Evolutionary conservation across 2,797 vertebrate species (phyloP), one percentile per base, ranked within the genome.

Genomic region (Eidolon dupreanum): DNA sequence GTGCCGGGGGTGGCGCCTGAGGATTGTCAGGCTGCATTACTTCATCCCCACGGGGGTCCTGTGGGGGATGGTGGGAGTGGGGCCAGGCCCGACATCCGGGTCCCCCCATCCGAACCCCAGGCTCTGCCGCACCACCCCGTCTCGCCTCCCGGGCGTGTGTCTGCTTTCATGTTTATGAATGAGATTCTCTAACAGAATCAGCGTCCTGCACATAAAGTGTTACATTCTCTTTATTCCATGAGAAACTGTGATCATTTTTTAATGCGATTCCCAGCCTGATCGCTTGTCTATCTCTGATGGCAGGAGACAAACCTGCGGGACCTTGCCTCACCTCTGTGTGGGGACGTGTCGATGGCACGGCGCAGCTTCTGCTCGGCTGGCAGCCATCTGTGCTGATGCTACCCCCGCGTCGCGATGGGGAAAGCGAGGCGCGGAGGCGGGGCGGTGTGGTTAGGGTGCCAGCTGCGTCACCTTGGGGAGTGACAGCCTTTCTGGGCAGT

Each of bases 1-100:
- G 5, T 46, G 51, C 46, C 31, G 3, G 36, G 16, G 4, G 1
- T 0, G 3, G 17, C 31, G 10, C 51, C 3, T 1, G 10, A 36
- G 88, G 63, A 26, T 75, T 16, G 26, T 73, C n/a, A 6, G 6
- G 31, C 43, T 24, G 43, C 10, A 59, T 59, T 49, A 22, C n/a
- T 59, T 61, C 20, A 17, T 38, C 65, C 79, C 74, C 16, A 20
- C 41, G 6, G 41, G 15, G 19, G 33, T 59, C 41, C 53, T 70
- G 5, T 16, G 53, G 53, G 26, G 41, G 43, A 31, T 57, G n/a
- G 33, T 15, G 2, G 17, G 16, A 36, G 12, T 19, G n/a, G 7
- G 38, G 7, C 38, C 19, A 24, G 13, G 20, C 63, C 61, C 19
- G 6, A 26, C 33, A 36, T 73, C 33, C 0, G 0, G 22, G 55